A percentile compares a stretch with the other conserved stretches of the same genome.
Evolutionary conservation across 2,888 invertebrate species (phyloP).

Genomic region (Lasius fuliginosus): DNA sequence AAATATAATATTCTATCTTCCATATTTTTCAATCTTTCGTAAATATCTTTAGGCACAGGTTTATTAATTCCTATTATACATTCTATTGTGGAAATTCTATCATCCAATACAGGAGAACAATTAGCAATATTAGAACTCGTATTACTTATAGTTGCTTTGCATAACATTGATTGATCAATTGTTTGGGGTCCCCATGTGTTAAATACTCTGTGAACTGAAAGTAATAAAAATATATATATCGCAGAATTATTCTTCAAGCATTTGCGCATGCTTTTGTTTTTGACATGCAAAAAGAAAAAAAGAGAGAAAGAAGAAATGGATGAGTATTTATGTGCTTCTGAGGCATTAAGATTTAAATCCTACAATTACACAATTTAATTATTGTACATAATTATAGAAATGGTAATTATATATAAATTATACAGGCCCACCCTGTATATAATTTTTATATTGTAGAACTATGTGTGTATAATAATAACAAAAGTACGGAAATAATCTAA

Average conservation of each 20-base stretch:
- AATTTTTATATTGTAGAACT: no score
- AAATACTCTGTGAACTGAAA: conserved; percentile 90
- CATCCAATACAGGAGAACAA: conserved; percentile 88
- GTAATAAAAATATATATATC: conserved; percentile 17
- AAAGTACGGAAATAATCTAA: neutral
- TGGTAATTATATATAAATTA: neutral
- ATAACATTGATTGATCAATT: conserved; percentile 72
- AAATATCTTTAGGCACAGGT: conserved; percentile 89
- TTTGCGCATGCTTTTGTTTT: neutral
- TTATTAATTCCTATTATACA: conserved; percentile 88
- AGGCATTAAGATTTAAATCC: neutral
- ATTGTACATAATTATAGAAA: neutral
- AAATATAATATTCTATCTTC: conserved; percentile 92
- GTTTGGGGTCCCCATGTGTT: conserved; percentile 92
- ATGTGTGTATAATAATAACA: neutral
- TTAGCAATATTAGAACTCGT: conserved; percentile 73
- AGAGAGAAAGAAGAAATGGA: neutral
- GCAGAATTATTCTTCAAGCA: neutral
- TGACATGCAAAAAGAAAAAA: neutral
- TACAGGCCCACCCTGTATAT: no score
- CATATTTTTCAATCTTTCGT: conserved; percentile 90
- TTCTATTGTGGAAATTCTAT: conserved; percentile 90
- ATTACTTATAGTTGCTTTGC: conserved; percentile 44
- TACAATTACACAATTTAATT: neutral
- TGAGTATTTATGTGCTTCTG: neutral